Base-by-base conservation (phyloP, 2,888 invertebrate species). In the Ptychoptera albimana region DNA sequence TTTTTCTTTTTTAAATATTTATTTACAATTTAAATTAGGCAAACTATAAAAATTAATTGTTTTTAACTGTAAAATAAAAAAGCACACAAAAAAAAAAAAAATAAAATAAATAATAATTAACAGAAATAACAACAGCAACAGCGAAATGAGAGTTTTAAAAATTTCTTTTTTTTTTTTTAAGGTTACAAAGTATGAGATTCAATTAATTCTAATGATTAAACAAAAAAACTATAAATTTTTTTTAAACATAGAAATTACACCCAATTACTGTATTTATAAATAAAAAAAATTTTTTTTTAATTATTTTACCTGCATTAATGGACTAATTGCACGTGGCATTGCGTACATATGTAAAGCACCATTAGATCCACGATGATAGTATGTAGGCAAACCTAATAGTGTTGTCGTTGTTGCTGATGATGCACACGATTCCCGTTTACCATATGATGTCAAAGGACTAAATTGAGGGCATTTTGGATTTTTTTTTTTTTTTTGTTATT, bases 401-500 rank as follows among this genome's bases (percentile, higher is more conserved):
- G 83, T 83, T 11, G 84, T 84, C 46, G 84, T 83, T 35, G 84
- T 84, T 45, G 79, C 75, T 63, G 85, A 84, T 45, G 83, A 82
- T 12, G 81, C 77, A 49, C 81, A 79, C 5, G 84, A 84, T 63
- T 85, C 85, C 48, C 84, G 70, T 64, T 84, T 84, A 54, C 74
- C 70, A 59, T 74, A 75, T 48, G 62, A 59, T 53, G 79, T 77
- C 44, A 82, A 76, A 55, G 82, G 82, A 60, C 76, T 77, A 71
- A 76, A 79, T 81, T 42, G n/a, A 42, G 30, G 12, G 29, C 36
- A 42, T 42, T 42, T 15, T 11, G 14, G 31, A 32, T 31, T 32
- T 5, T n/a, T 16, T 16, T 29, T 39, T 39, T 39, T 37, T 36
- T 37, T 11, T 23, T 39, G 38, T 15, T 39, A 29, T 16, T 39